These are phyloP conservation scores for Trematocara macrostoma DNA, from an alignment of 2,113 vertebrate genomes.

Conservation along the genomic window DNA sequence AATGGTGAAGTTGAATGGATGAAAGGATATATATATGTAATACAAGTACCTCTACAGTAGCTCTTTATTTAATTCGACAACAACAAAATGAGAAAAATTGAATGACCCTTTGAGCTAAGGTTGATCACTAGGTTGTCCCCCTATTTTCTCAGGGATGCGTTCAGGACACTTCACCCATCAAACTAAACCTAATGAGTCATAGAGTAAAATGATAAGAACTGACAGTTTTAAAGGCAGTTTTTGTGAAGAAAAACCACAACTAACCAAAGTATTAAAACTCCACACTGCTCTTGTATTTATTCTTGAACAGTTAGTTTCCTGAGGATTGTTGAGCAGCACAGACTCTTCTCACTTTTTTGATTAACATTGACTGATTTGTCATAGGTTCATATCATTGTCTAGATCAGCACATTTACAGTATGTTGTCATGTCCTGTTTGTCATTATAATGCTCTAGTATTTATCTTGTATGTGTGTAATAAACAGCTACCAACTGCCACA, in stretches of 20 bases:
- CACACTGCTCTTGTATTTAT: neutral
- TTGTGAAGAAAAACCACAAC: neutral
- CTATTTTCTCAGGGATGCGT: constrained; percentile 56
- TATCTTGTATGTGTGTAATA: constrained; percentile 55
- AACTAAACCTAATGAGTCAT: neutral
- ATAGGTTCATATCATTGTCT: neutral
- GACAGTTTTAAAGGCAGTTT: neutral
- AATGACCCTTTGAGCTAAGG: neutral
- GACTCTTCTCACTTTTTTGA: neutral
- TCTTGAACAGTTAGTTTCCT: neutral
- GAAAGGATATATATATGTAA: neutral
- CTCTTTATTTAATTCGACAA: constrained; percentile 5
- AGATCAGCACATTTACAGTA: neutral
- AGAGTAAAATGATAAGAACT: neutral
- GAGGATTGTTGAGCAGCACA: neutral
- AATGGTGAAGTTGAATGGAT: neutral
- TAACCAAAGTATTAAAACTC: neutral
- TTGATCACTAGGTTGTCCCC: neutral
- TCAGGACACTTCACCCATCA: neutral
- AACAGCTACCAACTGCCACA: constrained; percentile 46
- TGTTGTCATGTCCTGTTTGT: constrained; percentile 12
- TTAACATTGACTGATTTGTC: neutral
- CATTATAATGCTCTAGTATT: constrained; percentile 33
- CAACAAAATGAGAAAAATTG: neutral
- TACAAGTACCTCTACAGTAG: neutral